Percentiles rank a stretch among this genome's conserved stretches.
phyloP scores from a whole-genome alignment of 2,113 vertebrate species.

The Ploceus nigricollis region DNA sequence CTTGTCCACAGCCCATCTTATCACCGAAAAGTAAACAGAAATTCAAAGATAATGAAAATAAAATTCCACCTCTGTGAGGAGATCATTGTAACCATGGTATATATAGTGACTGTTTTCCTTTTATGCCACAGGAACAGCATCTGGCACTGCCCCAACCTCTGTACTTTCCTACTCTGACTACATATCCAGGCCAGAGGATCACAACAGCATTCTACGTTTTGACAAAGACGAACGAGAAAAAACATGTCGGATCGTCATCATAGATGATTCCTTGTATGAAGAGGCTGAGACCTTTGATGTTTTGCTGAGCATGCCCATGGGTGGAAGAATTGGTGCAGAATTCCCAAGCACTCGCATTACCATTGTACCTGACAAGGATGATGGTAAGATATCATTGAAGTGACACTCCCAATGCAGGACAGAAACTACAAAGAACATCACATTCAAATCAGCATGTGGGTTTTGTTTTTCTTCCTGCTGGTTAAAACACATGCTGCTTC shows the following conservation, averaged over 20 bases:
- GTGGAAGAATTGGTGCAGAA: conserved; percentile 82
- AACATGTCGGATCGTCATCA: conserved; percentile 82
- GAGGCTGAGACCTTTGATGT: conserved; percentile 86
- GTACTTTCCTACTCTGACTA: conserved; percentile 94
- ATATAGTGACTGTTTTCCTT: not conserved
- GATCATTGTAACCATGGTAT: not conserved
- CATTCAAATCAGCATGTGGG: not conserved
- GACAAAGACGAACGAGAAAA: conserved; percentile 83
- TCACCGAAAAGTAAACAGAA: not conserved
- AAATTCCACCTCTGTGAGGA: not conserved
- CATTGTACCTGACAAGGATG: conserved; percentile 84
- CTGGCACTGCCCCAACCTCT: conserved; percentile 83
- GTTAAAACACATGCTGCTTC: not conserved
- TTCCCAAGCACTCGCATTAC: conserved; percentile 76
- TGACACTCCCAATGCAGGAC: not conserved
- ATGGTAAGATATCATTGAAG: conserved; percentile 75
- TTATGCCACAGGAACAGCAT: conserved; percentile 79
- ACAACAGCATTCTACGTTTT: conserved; percentile 86
- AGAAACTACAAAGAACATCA: not conserved
- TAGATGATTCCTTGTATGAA: conserved; percentile 91
- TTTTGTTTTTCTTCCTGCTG: not conserved
- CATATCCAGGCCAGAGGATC: conserved; percentile 90
- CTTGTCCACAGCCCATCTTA: not conserved
- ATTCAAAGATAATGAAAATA: not conserved
- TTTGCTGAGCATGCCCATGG: conserved; percentile 85